phyloP scores from a whole-genome alignment of 2,888 invertebrate genomes.

The Ceriagrion tenellum region DNA sequence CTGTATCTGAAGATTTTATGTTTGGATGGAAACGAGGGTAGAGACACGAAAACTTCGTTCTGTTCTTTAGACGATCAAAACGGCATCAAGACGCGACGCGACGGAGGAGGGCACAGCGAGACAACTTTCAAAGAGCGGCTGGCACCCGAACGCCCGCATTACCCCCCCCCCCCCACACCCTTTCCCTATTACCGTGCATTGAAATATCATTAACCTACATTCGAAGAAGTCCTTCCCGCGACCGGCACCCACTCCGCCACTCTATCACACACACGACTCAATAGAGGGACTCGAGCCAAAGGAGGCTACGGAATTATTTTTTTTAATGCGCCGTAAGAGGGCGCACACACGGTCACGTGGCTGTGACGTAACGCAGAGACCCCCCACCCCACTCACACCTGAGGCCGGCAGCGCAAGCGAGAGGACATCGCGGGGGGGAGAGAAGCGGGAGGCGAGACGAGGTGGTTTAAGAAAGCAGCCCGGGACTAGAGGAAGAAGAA shows the following conservation, averaged over 20 bases:
- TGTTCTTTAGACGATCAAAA: not conserved
- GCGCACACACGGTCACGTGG: not conserved
- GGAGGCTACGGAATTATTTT: not conserved
- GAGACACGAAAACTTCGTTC: not conserved
- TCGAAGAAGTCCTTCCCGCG: constrained; percentile 11
- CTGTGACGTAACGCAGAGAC: not conserved
- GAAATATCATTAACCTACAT: constrained; percentile 62
- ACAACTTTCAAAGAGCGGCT: not conserved
- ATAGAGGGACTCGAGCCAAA: not conserved
- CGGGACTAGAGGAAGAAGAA: not conserved
- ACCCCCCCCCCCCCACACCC: not conserved
- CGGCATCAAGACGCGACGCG: not conserved
- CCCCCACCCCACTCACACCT: not conserved
- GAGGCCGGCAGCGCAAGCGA: not conserved
- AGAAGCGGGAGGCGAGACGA: too few relatives aligned
- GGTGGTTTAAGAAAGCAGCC: too few relatives aligned
- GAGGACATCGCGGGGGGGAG: not conserved
- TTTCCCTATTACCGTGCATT: not conserved
- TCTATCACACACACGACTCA: too few relatives aligned
- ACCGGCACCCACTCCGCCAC: too few relatives aligned
- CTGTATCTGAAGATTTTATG: too few relatives aligned
- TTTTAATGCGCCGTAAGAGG: not conserved
- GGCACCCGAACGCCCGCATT: not conserved
- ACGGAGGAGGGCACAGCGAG: not conserved
- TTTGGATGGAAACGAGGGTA: not conserved